phyloP scores from a whole-genome alignment of 2,888 invertebrate species.

The Diarsia dahlii region DNA sequence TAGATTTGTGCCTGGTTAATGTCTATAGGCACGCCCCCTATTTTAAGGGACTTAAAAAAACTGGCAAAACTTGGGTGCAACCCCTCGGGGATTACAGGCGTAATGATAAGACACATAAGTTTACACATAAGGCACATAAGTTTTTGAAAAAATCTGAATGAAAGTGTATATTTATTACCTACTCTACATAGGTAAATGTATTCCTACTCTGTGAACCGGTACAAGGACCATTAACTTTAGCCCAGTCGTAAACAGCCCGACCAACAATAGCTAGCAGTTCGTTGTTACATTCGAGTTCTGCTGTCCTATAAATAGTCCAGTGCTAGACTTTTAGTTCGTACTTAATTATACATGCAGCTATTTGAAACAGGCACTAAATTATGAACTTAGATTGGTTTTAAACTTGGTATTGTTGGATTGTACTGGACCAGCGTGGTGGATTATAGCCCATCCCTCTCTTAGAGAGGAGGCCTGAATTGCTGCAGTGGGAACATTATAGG shows the following conservation, averaged over 20 bases:
- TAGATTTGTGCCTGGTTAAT: neutral
- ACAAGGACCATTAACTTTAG: slow-evolving; percentile 44
- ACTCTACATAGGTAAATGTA: neutral
- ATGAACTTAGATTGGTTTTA: neutral
- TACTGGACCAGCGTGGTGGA: too few species aligned
- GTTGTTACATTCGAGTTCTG: slow-evolving; percentile 26
- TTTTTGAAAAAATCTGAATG: neutral
- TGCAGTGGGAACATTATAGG: too few species aligned
- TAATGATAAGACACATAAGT: neutral
- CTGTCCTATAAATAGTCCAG: slow-evolving; percentile 29
- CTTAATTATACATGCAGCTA: slow-evolving; percentile 33
- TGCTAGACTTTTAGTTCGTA: slow-evolving; percentile 38
- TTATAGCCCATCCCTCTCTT: too few species aligned
- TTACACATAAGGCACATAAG: too few species aligned
- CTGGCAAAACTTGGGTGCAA: neutral
- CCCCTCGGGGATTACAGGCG: neutral
- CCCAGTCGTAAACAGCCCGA: slow-evolving; percentile 26
- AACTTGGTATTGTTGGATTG: neutral
- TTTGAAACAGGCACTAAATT: slow-evolving; percentile 8
- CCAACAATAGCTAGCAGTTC: slow-evolving; percentile 17
- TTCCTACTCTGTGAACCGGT: slow-evolving; percentile 2
- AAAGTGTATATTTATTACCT: neutral
- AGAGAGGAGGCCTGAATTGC: too few species aligned
- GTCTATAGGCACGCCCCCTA: neutral
- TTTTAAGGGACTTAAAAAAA: neutral